These are phyloP conservation scores for Papilio dardanus DNA, from an alignment of 1,140 invertebrate species.

Conservation along the genomic window DNA sequence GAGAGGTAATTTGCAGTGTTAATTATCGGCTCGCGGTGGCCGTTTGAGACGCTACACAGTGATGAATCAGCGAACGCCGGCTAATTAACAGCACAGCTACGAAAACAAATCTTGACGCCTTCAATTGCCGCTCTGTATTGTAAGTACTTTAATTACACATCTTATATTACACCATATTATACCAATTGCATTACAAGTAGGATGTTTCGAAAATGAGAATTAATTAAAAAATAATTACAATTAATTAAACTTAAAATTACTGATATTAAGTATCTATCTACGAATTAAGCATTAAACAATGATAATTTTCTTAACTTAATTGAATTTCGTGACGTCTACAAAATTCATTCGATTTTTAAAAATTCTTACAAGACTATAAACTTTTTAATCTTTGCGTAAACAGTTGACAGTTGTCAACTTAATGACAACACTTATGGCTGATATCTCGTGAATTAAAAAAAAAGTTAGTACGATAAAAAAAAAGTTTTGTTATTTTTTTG, in stretches of 20 bases:
- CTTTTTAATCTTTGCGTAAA: background rate
- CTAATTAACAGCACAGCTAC: slow-evolving; percentile 76
- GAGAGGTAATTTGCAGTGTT: slow-evolving; percentile 60
- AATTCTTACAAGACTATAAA: background rate
- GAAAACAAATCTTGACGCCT: slow-evolving; percentile 72
- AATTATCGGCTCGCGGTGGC: slow-evolving; percentile 60
- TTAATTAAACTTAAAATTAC: background rate
- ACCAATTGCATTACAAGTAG: background rate
- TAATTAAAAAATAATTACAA: background rate
- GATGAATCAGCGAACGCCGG: slow-evolving; percentile 79
- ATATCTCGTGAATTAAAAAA: slow-evolving; percentile 22
- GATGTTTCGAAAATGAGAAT: background rate
- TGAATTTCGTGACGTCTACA: background rate
- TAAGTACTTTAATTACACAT: slow-evolving; percentile 59
- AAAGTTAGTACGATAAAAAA: slow-evolving; percentile 50
- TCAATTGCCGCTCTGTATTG: slow-evolving; percentile 58
- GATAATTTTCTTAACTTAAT: background rate
- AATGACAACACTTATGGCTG: background rate
- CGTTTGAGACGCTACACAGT: slow-evolving; percentile 75
- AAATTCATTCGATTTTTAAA: slow-evolving; percentile 13
- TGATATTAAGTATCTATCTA: background rate
- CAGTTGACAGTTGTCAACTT: background rate
- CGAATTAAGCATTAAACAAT: background rate
- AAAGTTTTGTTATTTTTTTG: slow-evolving; percentile 70
- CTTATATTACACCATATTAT: background rate